Base-by-base conservation (phyloP, 2,888 invertebrate species). In the Mechanitis messenoides region DNA sequence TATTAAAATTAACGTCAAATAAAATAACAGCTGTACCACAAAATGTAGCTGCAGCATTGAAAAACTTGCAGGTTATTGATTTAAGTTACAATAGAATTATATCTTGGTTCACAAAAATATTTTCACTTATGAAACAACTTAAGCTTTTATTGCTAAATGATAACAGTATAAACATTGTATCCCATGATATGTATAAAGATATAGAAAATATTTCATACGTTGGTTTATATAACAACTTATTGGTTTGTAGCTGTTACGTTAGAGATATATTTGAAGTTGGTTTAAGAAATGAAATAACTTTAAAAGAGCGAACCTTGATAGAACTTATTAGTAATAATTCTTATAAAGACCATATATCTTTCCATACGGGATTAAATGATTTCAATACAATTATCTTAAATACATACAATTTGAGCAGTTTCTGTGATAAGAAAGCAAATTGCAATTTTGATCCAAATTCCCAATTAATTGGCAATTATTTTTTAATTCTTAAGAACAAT, bases 231-330 rank as follows among this genome's bases (percentile, higher is more conserved):
- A 84, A 83, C 0, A 94, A 94, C 71, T 88, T 89, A 6, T 88
- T 93, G 31, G 80, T 92, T 0, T 94, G 94, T 71, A 91, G 91
- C 58, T 93, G 93, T 63, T 76, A 87, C 3, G 74, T 91, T 0
- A 84, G 90, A 60, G 88, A 92, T n/a, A 77, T 93, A 7, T 84
- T 91, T 45, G 89, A 91, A 46, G 69, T 81, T 20, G 83, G 83
- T 0, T 55, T 69, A 53, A 65, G 61, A 42, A 70, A 68, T 38
- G 69, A 70, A 69, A 55, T 66, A 28, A 38, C 6, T 0, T 46
- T 33, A 1, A 59, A 55, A 4, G 56, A 59, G 11, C 28, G 5
- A 0, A 53, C 56, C 28, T 45, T 55, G 3, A 62, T 70, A 42
- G 12, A 7, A 20, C 46, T 9, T 3, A 61, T 50, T 45, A 55